Evolutionary conservation across 2,888 invertebrate genomes (phyloP).

Genomic region (Drosophila histrio): DNA sequence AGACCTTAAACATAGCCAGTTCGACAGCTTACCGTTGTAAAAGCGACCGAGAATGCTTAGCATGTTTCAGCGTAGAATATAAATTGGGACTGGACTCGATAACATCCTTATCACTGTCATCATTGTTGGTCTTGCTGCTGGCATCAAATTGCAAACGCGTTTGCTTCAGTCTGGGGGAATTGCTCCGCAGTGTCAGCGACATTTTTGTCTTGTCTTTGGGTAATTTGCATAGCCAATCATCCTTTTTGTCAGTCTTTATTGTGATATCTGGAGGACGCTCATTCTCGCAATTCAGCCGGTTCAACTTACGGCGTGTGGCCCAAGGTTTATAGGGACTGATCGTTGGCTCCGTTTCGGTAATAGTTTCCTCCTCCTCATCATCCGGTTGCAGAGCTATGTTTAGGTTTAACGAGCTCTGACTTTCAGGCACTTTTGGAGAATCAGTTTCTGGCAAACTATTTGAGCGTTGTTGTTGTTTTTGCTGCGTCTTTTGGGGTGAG

Average conservation of each 20-base stretch:
- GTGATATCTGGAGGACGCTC: conserved; percentile 38
- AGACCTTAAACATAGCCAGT: not conserved
- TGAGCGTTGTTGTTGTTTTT: conserved; percentile 2
- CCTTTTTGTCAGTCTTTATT: not conserved
- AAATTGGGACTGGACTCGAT: conserved; percentile 79
- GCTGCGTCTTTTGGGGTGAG: conserved; percentile 37
- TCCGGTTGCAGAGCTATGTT: conserved; percentile 76
- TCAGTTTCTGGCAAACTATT: conserved; percentile 9
- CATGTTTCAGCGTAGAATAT: conserved; percentile 43
- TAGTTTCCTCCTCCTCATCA: conserved; percentile 61
- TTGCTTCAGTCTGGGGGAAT: conserved; percentile 69
- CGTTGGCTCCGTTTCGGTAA: conserved; percentile 68
- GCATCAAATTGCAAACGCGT: conserved; percentile 65
- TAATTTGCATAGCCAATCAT: conserved; percentile 50
- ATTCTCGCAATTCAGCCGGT: conserved; percentile 57
- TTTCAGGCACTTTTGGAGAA: conserved; percentile 30
- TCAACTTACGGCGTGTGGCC: conserved; percentile 28
- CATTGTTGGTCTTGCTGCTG: conserved; percentile 1
- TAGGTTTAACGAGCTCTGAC: conserved; percentile 68
- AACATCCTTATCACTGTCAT: conserved; percentile 60
- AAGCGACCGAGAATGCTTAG: conserved; percentile 60
- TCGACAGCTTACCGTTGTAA: conserved; percentile 62
- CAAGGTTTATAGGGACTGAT: conserved; percentile 60
- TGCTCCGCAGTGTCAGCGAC: conserved; percentile 55
- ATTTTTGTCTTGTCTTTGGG: conserved; percentile 50